A percentile compares a stretch with the other conserved stretches of the same genome.
Conservation (phyloP, 2,797 vertebrate genomes). For the Glyptemys insculpta region DNA sequence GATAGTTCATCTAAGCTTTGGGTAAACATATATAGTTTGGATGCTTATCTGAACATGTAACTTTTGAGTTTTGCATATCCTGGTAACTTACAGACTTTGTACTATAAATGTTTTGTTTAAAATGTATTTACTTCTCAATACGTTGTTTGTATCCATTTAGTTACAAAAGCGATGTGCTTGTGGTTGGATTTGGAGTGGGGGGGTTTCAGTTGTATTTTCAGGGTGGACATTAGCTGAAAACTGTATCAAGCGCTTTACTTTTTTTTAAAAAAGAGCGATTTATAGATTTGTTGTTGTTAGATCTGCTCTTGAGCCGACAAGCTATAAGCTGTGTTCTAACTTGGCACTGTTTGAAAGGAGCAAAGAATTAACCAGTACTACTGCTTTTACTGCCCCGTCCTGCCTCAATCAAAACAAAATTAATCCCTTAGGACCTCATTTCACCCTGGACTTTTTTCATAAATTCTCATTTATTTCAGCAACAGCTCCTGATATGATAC, state of each 20-base stretch:
- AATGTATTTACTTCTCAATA: background rate
- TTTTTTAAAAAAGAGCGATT: background rate
- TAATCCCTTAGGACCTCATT: background rate
- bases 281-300: background rate
- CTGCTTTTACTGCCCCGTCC: background rate
- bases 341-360: background rate
- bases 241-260: background rate
- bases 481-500: background rate
- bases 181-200: background rate
- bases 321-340: background rate
- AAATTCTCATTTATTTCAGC: background rate
- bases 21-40: fast-evolving
- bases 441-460: background rate
- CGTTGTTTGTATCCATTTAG: background rate
- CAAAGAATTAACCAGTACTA: background rate
- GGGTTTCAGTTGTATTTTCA: background rate
- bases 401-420: background rate
- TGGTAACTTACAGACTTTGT: background rate
- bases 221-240: fast-evolving
- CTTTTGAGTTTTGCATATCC: background rate
- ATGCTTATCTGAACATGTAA: background rate
- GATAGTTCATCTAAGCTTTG: background rate
- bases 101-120: background rate
- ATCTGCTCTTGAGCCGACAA: background rate
- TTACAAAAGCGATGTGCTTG: background rate